Evolutionary conservation across 2,113 vertebrate genomes (phyloP).

Genomic region (Pteruthius melanotis): DNA sequence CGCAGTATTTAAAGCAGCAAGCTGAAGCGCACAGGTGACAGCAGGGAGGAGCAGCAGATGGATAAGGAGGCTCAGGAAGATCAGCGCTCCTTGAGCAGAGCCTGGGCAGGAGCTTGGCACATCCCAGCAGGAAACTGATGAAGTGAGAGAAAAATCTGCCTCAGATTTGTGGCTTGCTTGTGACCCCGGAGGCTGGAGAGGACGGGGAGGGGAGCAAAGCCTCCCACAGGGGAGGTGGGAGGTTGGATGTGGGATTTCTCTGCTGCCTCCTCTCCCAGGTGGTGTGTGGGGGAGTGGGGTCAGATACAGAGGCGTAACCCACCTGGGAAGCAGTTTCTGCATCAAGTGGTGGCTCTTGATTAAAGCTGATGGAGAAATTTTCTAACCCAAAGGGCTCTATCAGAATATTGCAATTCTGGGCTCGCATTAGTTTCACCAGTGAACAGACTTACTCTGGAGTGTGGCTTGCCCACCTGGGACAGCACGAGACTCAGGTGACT

Average conservation of each 20-base stretch:
- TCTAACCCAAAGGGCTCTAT: background rate
- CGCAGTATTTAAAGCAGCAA: background rate
- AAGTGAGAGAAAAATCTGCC: background rate
- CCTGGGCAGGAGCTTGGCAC: background rate
- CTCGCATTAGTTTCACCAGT: background rate
- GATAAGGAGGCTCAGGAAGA: background rate
- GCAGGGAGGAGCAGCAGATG: background rate
- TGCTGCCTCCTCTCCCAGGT: background rate
- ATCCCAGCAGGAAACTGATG: fast-evolving
- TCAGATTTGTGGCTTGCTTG: background rate
- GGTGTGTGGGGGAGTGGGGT: background rate
- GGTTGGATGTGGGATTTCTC: background rate
- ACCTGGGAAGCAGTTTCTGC: background rate
- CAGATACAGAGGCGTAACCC: background rate
- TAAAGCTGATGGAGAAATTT: background rate
- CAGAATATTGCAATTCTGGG: background rate
- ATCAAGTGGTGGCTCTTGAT: background rate
- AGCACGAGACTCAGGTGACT: background rate
- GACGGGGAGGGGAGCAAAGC: background rate
- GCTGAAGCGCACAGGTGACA: background rate
- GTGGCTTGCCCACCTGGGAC: background rate
- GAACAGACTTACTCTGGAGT: background rate
- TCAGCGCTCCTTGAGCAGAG: background rate
- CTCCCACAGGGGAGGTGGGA: background rate
- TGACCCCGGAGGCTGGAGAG: background rate